These are phyloP conservation scores for Callocephalon fimbriatum DNA, from an alignment of 2,113 vertebrate species.

Conservation along the genomic window DNA sequence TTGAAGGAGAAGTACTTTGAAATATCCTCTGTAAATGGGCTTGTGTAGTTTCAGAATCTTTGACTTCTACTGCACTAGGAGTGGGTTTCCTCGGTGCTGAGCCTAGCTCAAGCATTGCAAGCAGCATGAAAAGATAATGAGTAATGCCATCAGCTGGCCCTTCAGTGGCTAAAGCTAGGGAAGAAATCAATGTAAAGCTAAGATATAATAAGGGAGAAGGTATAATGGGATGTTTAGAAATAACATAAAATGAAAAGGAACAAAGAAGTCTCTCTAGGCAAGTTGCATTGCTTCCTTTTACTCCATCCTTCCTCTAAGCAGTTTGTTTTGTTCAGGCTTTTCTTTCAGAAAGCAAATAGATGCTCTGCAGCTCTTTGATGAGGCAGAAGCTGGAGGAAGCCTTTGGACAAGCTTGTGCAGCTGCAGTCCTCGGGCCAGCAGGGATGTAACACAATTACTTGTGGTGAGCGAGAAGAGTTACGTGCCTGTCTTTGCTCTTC, in stretches of 20 bases:
- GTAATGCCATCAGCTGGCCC: neutral
- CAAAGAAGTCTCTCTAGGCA: neutral
- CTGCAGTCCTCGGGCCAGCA: neutral
- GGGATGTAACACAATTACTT: neutral
- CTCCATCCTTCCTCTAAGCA: neutral
- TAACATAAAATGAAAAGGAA: neutral
- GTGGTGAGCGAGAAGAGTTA: neutral
- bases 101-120: neutral
- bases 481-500: slow-evolving; percentile 25
- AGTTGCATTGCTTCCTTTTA: neutral
- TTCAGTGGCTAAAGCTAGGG: neutral
- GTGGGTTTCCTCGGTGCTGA: neutral
- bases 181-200: neutral
- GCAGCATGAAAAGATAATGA: neutral
- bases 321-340: neutral
- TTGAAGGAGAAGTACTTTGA: neutral
- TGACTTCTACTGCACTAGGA: neutral
- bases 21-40: neutral
- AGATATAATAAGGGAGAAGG: neutral
- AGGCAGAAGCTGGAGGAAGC: neutral
- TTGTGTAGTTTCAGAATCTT: neutral
- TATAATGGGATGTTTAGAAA: neutral
- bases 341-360: neutral
- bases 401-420: no score
- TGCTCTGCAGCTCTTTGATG: neutral